phyloP scores from a whole-genome alignment of 2,113 vertebrate species.

The Quiscalus mexicanus region DNA sequence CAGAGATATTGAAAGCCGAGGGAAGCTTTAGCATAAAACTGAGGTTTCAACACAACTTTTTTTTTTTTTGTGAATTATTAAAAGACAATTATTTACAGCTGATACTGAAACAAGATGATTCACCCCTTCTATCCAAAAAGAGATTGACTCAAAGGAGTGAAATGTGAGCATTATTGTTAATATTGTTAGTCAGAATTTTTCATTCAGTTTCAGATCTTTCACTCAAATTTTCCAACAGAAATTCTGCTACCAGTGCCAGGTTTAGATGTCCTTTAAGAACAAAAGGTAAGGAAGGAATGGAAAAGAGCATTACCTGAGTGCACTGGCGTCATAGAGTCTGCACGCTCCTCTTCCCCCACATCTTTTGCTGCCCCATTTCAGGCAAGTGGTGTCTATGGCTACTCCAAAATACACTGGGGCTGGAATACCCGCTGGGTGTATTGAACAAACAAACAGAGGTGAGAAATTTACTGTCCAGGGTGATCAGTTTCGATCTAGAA shows the following conservation, averaged over 20 bases:
- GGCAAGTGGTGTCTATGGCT: constrained; percentile 88
- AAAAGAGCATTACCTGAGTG: constrained; percentile 83
- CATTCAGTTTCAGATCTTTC: not conserved
- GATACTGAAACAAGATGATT: not conserved
- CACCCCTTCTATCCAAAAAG: rapidly evolving
- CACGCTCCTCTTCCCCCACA: constrained; percentile 90
- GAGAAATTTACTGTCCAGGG: not conserved
- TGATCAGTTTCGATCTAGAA: not conserved
- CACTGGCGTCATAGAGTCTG: constrained; percentile 87
- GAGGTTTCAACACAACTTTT: not conserved
- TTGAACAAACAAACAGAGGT: not conserved
- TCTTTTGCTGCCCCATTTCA: constrained; percentile 89
- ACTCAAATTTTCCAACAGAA: not conserved
- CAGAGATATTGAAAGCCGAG: not conserved
- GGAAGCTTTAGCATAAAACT: not conserved
- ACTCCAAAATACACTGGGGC: constrained; percentile 93
- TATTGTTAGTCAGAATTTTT: not conserved
- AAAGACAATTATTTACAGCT: not conserved
- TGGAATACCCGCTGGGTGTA: constrained; percentile 87
- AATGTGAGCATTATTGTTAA: not conserved
- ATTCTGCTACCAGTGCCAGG: not conserved
- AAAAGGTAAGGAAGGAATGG: rapidly evolving
- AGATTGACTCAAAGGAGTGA: not conserved
- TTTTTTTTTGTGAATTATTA: not conserved
- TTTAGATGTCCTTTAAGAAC: not conserved